Evolutionary conservation across 2,797 vertebrate genomes (phyloP).

Genomic region (Hemitrygon akajei): DNA sequence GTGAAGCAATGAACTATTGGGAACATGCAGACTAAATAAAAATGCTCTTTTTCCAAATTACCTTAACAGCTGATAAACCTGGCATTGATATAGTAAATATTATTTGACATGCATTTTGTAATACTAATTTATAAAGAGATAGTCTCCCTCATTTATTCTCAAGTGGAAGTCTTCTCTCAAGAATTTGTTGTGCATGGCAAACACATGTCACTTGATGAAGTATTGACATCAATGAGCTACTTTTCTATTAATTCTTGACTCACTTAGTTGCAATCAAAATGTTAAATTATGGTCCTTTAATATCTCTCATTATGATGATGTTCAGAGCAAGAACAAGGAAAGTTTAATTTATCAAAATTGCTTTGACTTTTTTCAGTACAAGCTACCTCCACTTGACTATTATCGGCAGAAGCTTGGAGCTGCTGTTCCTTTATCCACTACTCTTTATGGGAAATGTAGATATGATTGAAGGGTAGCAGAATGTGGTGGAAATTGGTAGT

Average conservation of each 20-base stretch:
- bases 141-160: background rate
- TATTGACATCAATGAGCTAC: background rate
- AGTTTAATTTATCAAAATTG: background rate
- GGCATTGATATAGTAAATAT: background rate
- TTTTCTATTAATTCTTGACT: background rate
- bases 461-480: background rate
- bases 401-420: background rate
- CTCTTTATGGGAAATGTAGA: background rate
- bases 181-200: background rate
- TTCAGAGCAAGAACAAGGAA: background rate
- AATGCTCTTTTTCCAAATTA: background rate
- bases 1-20: background rate
- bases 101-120: background rate
- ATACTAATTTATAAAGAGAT: background rate
- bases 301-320: background rate
- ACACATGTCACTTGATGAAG: background rate
- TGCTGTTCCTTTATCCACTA: background rate
- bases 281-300: slow-evolving; percentile 8
- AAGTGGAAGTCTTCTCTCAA: background rate
- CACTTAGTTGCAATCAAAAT: background rate
- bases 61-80: background rate
- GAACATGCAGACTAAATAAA: background rate
- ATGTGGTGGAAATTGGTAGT: background rate
- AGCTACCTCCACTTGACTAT: background rate
- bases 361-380: background rate